Evolutionary conservation across 2,888 invertebrate genomes (phyloP).

Genomic region (Conomelus anceps): DNA sequence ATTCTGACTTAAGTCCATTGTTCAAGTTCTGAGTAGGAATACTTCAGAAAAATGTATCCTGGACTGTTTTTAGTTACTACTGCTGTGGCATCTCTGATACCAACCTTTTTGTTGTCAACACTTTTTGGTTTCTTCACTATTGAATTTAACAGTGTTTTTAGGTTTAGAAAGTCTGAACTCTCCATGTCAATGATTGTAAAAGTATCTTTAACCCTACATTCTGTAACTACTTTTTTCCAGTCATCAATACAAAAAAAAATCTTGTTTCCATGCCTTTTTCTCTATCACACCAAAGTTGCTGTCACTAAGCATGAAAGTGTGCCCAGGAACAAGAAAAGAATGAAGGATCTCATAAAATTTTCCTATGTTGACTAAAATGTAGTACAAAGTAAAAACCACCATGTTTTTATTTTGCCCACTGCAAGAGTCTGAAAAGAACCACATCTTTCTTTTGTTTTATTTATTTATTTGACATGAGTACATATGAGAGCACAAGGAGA

Average conservation of each 20-base stretch:
- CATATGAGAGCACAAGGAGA: too few relatives aligned
- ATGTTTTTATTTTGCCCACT: slow-evolving; percentile 11
- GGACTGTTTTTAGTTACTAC: slow-evolving; percentile 1
- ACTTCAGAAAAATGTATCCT: slow-evolving; percentile 14
- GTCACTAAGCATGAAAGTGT: slow-evolving; percentile 15
- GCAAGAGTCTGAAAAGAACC: slow-evolving; percentile 18
- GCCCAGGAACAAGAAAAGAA: slow-evolving; percentile 20
- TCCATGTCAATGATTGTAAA: slow-evolving; percentile 18
- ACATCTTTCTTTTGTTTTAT: slow-evolving; percentile 9
- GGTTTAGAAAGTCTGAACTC: slow-evolving; percentile 5
- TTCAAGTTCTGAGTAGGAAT: slow-evolving; percentile 5
- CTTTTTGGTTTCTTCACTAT: slow-evolving; percentile 1
- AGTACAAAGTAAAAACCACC: slow-evolving; percentile 8
- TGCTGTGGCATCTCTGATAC: slow-evolving; percentile 1
- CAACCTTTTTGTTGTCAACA: slow-evolving; percentile 9
- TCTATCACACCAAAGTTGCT: slow-evolving; percentile 10
- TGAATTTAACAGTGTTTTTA: slow-evolving; percentile 12
- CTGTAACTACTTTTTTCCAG: background rate
- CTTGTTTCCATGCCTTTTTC: background rate
- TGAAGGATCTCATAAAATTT: slow-evolving; percentile 10
- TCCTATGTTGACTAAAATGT: slow-evolving; percentile 16
- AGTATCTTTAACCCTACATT: background rate
- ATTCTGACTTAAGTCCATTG: slow-evolving; percentile 2
- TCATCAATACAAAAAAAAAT: slow-evolving; percentile 13
- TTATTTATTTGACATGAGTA: background rate